These are phyloP conservation scores for Agrotis ipsilon DNA, from an alignment of 2,888 invertebrate genomes.

Conservation along the genomic window DNA sequence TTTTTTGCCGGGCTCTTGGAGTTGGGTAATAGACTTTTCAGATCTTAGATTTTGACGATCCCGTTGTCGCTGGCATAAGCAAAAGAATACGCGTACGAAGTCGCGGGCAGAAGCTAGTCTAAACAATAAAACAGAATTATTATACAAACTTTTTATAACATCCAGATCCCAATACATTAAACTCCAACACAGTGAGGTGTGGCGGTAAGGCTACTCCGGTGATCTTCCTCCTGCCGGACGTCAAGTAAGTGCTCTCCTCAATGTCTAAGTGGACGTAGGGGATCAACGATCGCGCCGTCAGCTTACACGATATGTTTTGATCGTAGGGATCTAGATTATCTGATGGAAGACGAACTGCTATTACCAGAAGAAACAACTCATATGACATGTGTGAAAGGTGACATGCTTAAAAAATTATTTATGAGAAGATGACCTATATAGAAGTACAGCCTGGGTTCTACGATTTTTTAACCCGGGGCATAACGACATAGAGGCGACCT, in stretches of 20 bases:
- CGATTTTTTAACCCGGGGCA: too few relatives aligned
- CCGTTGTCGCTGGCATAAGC: too few relatives aligned
- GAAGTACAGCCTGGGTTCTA: not conserved
- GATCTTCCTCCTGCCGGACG: constrained; percentile 83
- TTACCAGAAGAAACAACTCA: not conserved
- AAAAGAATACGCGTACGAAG: too few relatives aligned
- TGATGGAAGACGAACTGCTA: constrained; percentile 46
- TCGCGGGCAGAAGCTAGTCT: too few relatives aligned
- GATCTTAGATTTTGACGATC: too few relatives aligned
- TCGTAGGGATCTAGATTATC: constrained; percentile 90
- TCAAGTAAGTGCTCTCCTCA: constrained; percentile 92
- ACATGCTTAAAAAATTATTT: not conserved
- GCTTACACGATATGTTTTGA: constrained; percentile 87
- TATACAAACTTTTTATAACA: constrained; percentile 87
- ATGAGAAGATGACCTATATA: not conserved
- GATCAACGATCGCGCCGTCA: constrained; percentile 92
- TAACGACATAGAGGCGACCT: too few relatives aligned
- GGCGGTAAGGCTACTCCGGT: constrained; percentile 82
- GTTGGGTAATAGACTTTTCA: too few relatives aligned
- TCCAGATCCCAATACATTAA: constrained; percentile 92
- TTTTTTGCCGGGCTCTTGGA: too few relatives aligned
- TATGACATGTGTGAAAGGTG: not conserved
- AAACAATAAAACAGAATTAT: not conserved
- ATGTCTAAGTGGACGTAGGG: constrained; percentile 94
- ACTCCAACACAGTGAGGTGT: constrained; percentile 92